Percentiles rank a stretch among this genome's conserved stretches.
Evolutionary conservation across 37 sponge, comb jelly and placozoan species (phyloP).

Genomic region (Ianthella basta): DNA sequence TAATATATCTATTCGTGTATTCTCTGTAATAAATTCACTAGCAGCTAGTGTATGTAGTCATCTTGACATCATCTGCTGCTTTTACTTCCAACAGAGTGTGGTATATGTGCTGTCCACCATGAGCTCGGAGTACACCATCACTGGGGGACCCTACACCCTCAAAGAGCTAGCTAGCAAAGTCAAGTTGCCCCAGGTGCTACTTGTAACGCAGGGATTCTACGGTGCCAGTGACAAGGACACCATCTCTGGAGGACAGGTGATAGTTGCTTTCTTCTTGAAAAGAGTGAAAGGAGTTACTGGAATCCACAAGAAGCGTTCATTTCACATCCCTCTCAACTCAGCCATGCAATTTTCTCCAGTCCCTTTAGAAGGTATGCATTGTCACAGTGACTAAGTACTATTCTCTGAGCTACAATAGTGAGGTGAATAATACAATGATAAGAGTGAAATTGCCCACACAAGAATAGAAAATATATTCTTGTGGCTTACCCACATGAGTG

Average conservation of each 20-base stretch:
- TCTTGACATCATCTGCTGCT: too few species aligned
- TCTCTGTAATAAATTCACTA: too few species aligned
- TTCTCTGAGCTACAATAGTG: too few species aligned
- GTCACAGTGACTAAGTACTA: too few species aligned
- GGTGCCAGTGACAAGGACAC: slow-evolving; percentile 4
- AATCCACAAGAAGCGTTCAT: background rate
- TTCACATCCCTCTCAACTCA: slow-evolving; percentile 14
- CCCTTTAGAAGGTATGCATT: background rate
- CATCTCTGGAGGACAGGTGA: slow-evolving; percentile 13
- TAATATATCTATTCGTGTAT: too few species aligned
- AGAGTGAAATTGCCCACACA: too few species aligned
- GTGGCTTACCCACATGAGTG: too few species aligned
- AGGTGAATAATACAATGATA: too few species aligned
- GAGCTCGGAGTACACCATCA: background rate
- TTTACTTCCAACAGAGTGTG: too few species aligned
- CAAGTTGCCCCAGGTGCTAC: slow-evolving; percentile 13
- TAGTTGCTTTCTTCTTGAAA: slow-evolving; percentile 21
- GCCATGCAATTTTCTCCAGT: slow-evolving; percentile 9
- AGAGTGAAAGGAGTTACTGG: slow-evolving; percentile 2
- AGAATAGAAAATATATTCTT: too few species aligned
- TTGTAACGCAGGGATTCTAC: background rate
- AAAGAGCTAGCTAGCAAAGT: background rate
- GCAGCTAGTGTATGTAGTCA: too few species aligned
- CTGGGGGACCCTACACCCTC: slow-evolving; percentile 3
- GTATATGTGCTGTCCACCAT: too few species aligned